These are phyloP conservation scores for Microctenopoma stevenorrisi DNA, from an alignment of 2,797 vertebrate genomes.

Conservation along the genomic window DNA sequence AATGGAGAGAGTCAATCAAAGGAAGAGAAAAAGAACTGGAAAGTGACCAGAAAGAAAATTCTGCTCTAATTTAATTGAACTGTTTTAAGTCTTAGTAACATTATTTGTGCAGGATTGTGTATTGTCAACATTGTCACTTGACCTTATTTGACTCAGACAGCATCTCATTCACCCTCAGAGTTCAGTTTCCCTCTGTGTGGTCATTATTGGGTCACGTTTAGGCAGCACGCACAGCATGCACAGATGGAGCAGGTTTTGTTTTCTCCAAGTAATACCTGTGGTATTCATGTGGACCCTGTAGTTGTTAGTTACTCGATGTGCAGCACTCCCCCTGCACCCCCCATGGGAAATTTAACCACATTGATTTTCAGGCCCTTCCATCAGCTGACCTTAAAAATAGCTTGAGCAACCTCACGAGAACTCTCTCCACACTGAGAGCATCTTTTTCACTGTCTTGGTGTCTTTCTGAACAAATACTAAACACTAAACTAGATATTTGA, in stretches of 20 bases:
- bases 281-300: constrained; percentile 43
- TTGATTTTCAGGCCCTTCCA: constrained; percentile 60
- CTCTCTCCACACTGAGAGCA: background rate
- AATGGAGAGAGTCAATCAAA: constrained; percentile 26
- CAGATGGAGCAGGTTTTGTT: constrained; percentile 32
- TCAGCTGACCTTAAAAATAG: constrained; percentile 55
- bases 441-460: background rate
- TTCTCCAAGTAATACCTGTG: constrained; percentile 38
- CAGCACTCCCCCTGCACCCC: constrained; percentile 34
- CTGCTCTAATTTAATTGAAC: too few relatives aligned
- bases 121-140: background rate
- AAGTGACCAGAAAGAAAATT: too few relatives aligned
- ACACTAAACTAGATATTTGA: too few relatives aligned
- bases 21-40: constrained; percentile 9
- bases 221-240: background rate
- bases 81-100: background rate
- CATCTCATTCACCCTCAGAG: constrained; percentile 14
- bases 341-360: constrained; percentile 68
- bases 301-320: constrained; percentile 69
- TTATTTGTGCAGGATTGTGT: background rate
- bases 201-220: constrained; percentile 32
- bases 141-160: constrained; percentile 35
- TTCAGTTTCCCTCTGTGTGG: constrained; percentile 13
- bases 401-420: constrained; percentile 31
- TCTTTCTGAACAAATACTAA: background rate